Evolutionary conservation across 1,140 invertebrate genomes (phyloP).

Genomic region (Formica selysi): DNA sequence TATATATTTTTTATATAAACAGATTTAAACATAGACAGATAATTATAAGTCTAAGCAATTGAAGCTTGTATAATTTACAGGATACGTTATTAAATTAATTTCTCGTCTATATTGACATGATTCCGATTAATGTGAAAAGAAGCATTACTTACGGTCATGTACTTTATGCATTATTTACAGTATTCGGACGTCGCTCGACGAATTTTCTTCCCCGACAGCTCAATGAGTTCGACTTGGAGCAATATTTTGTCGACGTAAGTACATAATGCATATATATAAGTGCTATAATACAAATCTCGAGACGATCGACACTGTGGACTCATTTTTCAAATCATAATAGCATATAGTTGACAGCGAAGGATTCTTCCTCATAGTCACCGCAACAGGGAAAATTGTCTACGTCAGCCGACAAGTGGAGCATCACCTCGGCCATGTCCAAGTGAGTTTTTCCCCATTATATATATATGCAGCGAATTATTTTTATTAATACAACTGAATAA

Average conservation of each 20-base stretch:
- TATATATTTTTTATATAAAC: no score
- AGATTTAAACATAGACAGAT: no score
- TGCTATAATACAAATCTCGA: background rate
- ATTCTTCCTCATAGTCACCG: constrained; percentile 93
- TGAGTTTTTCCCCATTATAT: constrained; percentile 82
- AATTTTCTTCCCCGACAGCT: constrained; percentile 77
- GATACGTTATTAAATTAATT: background rate
- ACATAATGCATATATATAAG: background rate
- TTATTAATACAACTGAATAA: background rate
- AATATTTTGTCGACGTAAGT: constrained; percentile 82
- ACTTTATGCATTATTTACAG: constrained; percentile 65
- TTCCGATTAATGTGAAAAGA: background rate
- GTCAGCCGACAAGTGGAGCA: constrained; percentile 94
- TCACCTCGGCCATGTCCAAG: constrained; percentile 94
- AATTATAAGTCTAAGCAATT: no score
- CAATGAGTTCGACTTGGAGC: constrained; percentile 80
- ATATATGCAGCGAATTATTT: background rate
- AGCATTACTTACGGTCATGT: background rate
- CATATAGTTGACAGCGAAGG: constrained; percentile 87
- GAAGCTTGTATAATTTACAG: no score
- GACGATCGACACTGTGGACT: constrained; percentile 16
- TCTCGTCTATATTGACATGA: background rate
- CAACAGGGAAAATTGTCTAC: constrained; percentile 94
- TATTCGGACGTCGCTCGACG: constrained; percentile 73
- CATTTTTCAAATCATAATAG: constrained; percentile 66